Evolutionary conservation across 1,140 invertebrate species (phyloP).

Genomic region (Anastrepha obliqua): DNA sequence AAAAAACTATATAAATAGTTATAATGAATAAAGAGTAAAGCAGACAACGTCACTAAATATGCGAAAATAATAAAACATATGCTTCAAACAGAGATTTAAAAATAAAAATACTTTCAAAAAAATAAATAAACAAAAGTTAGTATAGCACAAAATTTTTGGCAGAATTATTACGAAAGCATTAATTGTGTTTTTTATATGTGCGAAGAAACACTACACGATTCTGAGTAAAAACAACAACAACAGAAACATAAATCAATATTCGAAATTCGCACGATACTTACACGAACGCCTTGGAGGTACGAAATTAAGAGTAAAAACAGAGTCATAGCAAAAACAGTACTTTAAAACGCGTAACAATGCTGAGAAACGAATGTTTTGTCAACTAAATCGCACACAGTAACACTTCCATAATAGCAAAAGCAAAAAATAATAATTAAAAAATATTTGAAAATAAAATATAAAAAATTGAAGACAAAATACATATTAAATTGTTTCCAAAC

Average conservation of each 20-base stretch:
- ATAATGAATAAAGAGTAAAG: background rate
- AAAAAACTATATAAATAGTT: background rate
- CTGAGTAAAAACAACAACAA: background rate
- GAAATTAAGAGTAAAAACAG: background rate
- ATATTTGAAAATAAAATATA: constrained; percentile 1
- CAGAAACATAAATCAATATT: background rate
- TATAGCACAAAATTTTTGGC: constrained; percentile 6
- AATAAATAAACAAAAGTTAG: background rate
- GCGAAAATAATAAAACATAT: background rate
- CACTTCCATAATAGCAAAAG: constrained; percentile 39
- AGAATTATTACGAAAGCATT: constrained; percentile 17
- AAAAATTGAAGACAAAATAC: background rate
- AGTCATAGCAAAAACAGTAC: background rate
- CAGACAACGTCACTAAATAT: background rate
- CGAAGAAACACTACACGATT: background rate
- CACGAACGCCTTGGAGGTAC: background rate
- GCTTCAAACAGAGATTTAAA: too few species aligned
- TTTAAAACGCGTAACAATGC: background rate
- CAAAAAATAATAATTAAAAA: constrained; percentile 18
- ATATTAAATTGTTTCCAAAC: constrained; percentile 36
- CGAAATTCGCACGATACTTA: constrained; percentile 2
- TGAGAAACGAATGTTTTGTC: constrained; percentile 37
- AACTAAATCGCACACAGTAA: constrained; percentile 51
- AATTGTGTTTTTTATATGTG: constrained; percentile 41
- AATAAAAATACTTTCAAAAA: background rate